A percentile compares a stretch with the other conserved stretches of the same genome.
Evolutionary conservation across 2,113 vertebrate species (phyloP).

Genomic region (Cheirogaleus medius): DNA sequence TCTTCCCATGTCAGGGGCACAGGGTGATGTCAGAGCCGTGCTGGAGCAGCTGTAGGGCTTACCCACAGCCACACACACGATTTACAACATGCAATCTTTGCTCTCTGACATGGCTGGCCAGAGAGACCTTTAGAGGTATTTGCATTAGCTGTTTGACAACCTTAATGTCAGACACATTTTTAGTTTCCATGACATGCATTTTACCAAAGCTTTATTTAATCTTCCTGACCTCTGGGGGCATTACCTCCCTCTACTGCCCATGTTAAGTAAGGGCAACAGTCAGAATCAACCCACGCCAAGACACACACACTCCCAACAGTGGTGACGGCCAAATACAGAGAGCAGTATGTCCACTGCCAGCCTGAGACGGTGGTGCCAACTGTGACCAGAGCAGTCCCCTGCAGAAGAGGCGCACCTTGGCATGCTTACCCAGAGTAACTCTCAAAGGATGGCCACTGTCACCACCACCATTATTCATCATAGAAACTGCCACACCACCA

Average conservation of each 20-base stretch:
- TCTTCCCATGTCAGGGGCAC: accelerated
- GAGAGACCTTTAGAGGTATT: not conserved
- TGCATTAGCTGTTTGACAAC: not conserved
- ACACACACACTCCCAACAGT: accelerated
- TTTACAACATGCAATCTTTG: not conserved
- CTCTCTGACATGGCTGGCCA: not conserved
- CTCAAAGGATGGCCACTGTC: accelerated
- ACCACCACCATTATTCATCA: accelerated
- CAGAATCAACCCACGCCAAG: accelerated
- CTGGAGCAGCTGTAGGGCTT: not conserved
- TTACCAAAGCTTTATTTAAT: not conserved
- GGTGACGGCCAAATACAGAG: not conserved
- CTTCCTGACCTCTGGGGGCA: not conserved
- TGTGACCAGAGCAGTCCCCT: not conserved
- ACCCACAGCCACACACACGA: accelerated
- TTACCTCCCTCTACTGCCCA: not conserved
- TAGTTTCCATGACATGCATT: accelerated
- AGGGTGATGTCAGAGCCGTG: accelerated
- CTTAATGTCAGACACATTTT: not conserved
- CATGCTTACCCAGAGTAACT: accelerated
- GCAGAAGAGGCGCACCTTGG: accelerated
- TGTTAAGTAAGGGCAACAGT: not conserved
- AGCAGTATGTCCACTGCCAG: not conserved
- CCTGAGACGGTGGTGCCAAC: accelerated
- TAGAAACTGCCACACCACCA: not conserved